Percentiles rank a stretch among this genome's conserved stretches.
phyloP scores from a whole-genome alignment of 1,140 invertebrate species.

The Drosophila pruinosa region DNA sequence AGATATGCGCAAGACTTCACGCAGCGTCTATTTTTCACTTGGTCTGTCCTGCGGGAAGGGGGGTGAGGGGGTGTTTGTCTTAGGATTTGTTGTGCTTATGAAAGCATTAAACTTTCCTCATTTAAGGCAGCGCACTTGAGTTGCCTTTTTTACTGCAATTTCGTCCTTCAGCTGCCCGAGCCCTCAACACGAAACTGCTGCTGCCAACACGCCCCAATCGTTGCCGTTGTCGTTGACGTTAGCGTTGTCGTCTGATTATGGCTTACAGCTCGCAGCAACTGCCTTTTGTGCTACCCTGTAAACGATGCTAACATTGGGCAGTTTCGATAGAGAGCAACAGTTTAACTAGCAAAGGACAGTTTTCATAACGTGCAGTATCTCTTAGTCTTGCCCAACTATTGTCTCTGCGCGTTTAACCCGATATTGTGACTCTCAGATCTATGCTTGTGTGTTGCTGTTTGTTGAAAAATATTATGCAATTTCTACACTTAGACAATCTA shows the following conservation, averaged over 20 bases:
- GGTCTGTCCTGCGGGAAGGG: slow-evolving; percentile 6
- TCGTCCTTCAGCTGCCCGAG: slow-evolving; percentile 45
- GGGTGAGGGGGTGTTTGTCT: slow-evolving; percentile 48
- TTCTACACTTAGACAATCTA: slow-evolving; percentile 69
- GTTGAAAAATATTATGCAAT: slow-evolving; percentile 74
- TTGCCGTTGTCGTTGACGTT: slow-evolving; percentile 29
- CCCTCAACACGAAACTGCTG: slow-evolving; percentile 13
- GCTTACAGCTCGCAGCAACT: slow-evolving; percentile 53
- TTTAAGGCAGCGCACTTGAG: slow-evolving; percentile 77
- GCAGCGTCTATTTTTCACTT: slow-evolving; percentile 78
- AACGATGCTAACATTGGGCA: neutral
- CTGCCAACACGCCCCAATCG: slow-evolving; percentile 8
- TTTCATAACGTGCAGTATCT: neutral
- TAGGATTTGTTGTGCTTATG: slow-evolving; percentile 80
- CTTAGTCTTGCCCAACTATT: neutral
- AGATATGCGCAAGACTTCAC: slow-evolving; percentile 69
- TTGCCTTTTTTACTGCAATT: slow-evolving; percentile 80
- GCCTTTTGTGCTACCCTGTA: slow-evolving; percentile 5
- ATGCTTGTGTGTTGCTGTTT: slow-evolving; percentile 27
- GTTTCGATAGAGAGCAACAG: neutral
- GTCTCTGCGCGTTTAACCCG: slow-evolving; percentile 48
- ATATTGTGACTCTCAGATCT: slow-evolving; percentile 44
- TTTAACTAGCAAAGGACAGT: slow-evolving; percentile 26
- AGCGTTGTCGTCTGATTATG: slow-evolving; percentile 62
- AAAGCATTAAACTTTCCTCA: slow-evolving; percentile 81